These are phyloP conservation scores for Schlechtendalia chinensis DNA, from an alignment of 1,140 invertebrate genomes.

Conservation along the genomic window DNA sequence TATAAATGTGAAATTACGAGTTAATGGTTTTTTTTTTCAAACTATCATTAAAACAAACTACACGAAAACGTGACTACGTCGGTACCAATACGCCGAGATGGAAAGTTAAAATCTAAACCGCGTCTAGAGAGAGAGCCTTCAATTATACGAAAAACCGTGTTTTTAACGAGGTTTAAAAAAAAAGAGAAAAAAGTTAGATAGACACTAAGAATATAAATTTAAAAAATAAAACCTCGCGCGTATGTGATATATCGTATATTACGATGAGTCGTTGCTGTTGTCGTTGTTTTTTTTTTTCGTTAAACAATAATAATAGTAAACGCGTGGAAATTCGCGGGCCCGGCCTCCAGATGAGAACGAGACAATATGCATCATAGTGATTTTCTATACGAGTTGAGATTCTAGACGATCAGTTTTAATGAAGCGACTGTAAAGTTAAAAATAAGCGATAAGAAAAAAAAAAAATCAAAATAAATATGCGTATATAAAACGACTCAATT, in stretches of 20 bases:
- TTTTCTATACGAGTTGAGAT: neutral
- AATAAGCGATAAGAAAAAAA: neutral
- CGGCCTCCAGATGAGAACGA: no score
- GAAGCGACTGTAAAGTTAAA: neutral
- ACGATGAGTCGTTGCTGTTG: neutral
- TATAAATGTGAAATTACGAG: neutral
- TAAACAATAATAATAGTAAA: neutral
- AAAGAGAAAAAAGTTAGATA: no score
- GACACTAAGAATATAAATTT: neutral
- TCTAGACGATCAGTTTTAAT: neutral
- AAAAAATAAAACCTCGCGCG: neutral
- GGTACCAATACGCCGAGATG: neutral
- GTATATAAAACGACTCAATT: neutral
- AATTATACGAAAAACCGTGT: neutral
- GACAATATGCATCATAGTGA: no score
- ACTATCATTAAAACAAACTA: neutral
- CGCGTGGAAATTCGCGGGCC: neutral
- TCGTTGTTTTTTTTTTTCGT: no score
- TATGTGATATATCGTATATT: neutral
- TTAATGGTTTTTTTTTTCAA: neutral
- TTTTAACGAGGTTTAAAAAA: neutral
- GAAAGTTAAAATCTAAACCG: conserved; percentile 8
- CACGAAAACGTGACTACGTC: neutral
- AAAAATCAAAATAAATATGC: no score
- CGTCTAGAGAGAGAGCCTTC: neutral